Conservation (phyloP, 2,113 vertebrate species). For the Spermophilus dauricus region DNA sequence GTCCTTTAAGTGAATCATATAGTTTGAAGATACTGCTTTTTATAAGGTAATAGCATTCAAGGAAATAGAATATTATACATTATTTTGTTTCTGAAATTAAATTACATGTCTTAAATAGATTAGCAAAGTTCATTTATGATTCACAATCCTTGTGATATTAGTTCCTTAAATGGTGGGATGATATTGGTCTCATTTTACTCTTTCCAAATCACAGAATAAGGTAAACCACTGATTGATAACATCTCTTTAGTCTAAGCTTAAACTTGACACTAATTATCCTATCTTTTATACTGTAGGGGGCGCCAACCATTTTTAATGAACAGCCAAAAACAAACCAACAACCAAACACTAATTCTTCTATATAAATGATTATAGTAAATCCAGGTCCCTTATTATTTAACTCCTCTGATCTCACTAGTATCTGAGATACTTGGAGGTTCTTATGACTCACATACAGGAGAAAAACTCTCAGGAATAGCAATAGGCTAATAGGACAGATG, state of each 20-base stretch:
- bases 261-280: not conserved
- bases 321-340: not conserved
- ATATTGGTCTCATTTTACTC: not conserved
- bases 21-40: not conserved
- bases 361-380: not conserved
- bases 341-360: not conserved
- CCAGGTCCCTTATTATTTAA: not conserved
- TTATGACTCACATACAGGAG: not conserved
- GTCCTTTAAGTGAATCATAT: not conserved
- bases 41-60: not conserved
- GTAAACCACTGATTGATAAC: not conserved
- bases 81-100: not conserved
- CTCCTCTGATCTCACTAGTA: not conserved
- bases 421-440: not conserved
- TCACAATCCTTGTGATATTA: not conserved
- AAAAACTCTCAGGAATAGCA: not conserved
- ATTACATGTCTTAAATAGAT: conserved; percentile 60
- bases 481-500: not conserved
- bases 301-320: not conserved
- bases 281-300: not conserved
- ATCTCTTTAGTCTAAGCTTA: not conserved
- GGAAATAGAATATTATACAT: not conserved
- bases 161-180: not conserved
- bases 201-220: conserved; percentile 11
- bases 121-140: conserved; percentile 16